phyloP scores from a whole-genome alignment of 1,140 invertebrate genomes.

The Druon quercuslanigerum region DNA sequence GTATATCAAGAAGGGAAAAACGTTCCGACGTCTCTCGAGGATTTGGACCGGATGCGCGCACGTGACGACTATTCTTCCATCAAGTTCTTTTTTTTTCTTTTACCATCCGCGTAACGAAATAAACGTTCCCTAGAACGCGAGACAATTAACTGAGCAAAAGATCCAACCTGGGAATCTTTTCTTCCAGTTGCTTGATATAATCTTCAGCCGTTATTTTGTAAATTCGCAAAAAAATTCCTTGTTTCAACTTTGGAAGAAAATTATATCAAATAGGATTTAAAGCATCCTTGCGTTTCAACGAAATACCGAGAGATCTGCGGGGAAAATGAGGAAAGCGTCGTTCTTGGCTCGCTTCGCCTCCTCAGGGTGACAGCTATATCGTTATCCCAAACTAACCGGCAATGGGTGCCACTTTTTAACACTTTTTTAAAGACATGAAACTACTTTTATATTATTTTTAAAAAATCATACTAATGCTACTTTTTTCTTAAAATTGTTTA shows the following conservation, averaged over 20 bases:
- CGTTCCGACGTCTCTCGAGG: conserved; percentile 29
- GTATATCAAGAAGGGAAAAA: conserved; percentile 28
- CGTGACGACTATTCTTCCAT: conserved; percentile 30
- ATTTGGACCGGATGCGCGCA: conserved; percentile 18
- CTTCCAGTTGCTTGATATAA: background rate
- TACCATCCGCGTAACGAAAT: background rate
- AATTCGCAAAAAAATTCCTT: background rate
- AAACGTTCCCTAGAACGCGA: background rate
- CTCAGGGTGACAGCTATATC: too few relatives aligned
- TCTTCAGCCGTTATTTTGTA: background rate
- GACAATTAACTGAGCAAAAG: conserved; percentile 10
- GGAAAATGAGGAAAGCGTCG: too few relatives aligned
- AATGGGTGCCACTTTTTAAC: too few relatives aligned
- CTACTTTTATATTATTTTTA: too few relatives aligned
- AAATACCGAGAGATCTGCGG: too few relatives aligned
- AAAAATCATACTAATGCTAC: too few relatives aligned
- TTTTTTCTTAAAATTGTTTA: too few relatives aligned
- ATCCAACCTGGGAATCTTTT: background rate
- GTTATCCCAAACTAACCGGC: too few relatives aligned
- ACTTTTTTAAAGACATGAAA: too few relatives aligned
- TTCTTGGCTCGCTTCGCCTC: too few relatives aligned
- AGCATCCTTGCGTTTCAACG: too few relatives aligned
- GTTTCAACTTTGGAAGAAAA: background rate
- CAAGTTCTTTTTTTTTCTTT: conserved; percentile 1
- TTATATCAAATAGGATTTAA: too few relatives aligned